Evolutionary conservation across 1,140 invertebrate genomes (phyloP).

Genomic region (Euwallacea fornicatus): DNA sequence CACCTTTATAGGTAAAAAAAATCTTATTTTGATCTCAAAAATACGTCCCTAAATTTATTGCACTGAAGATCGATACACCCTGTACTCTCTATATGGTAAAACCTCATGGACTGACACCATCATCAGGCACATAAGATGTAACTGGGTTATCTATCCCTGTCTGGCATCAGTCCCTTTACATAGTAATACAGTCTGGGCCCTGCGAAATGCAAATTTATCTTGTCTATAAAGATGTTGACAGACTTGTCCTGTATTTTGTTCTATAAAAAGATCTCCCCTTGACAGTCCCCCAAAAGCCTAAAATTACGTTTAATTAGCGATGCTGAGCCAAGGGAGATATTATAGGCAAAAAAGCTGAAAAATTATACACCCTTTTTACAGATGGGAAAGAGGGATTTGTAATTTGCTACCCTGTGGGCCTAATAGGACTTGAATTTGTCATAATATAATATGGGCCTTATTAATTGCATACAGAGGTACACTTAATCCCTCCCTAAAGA

Average conservation of each 20-base stretch:
- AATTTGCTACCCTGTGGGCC: background rate
- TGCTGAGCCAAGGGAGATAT: background rate
- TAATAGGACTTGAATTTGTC: background rate
- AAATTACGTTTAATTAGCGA: slow-evolving; percentile 24
- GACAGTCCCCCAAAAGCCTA: slow-evolving; percentile 5
- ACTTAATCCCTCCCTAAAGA: slow-evolving; percentile 19
- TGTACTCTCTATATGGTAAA: too few species aligned
- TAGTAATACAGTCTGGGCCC: background rate
- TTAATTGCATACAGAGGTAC: background rate
- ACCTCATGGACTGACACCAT: too few species aligned
- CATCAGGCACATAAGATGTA: background rate
- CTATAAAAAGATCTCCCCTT: slow-evolving; percentile 14
- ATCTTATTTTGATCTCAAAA: too few species aligned
- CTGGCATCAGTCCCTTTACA: background rate
- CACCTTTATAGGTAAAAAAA: too few species aligned
- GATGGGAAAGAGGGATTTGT: background rate
- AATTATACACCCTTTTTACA: background rate
- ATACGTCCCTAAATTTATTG: too few species aligned
- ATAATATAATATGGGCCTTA: background rate
- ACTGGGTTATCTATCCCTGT: background rate
- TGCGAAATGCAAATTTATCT: slow-evolving; percentile 24
- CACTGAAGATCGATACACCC: too few species aligned
- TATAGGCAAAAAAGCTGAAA: slow-evolving; percentile 12
- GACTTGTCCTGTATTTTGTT: slow-evolving; percentile 12
- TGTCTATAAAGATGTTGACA: slow-evolving; percentile 27